phyloP scores from a whole-genome alignment of 2,888 invertebrate species.

The Dryobota labecula region DNA sequence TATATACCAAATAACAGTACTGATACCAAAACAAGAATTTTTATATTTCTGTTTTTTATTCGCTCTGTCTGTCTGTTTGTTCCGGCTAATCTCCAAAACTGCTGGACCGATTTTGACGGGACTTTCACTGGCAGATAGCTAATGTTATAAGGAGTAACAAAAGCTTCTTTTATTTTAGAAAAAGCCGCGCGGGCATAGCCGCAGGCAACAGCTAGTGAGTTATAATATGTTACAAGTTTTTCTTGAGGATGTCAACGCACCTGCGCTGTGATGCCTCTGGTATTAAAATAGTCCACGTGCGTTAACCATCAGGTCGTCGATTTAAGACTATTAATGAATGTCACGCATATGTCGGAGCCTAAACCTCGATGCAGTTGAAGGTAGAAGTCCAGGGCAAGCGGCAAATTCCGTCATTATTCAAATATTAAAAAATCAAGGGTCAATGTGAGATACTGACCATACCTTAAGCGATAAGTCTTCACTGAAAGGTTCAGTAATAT shows the following conservation, averaged over 20 bases:
- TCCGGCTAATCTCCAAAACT: no score
- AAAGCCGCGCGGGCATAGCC: no score
- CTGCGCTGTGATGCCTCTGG: background rate
- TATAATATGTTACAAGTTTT: background rate
- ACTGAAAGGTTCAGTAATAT: slow-evolving; percentile 15
- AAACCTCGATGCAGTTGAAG: background rate
- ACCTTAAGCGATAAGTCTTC: slow-evolving; percentile 20
- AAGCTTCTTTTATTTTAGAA: no score
- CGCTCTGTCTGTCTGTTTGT: no score
- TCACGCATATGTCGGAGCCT: background rate
- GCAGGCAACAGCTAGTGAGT: no score
- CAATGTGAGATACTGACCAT: slow-evolving; percentile 39
- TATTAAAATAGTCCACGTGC: background rate
- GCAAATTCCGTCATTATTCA: slow-evolving; percentile 30
- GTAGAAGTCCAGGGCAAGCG: slow-evolving; percentile 16
- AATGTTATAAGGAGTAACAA: no score
- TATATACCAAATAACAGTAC: no score
- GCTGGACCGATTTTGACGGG: no score
- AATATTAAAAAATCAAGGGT: slow-evolving; percentile 28
- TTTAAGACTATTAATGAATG: background rate
- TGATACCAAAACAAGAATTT: no score
- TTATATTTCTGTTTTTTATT: no score
- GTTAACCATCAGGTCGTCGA: background rate
- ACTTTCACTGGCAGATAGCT: no score
- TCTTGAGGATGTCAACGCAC: background rate